A percentile compares a stretch with the other conserved stretches of the same genome.
These are phyloP conservation scores for Geophilus truncorum DNA, from an alignment of 2,888 invertebrate genomes.

Conservation along the genomic window DNA sequence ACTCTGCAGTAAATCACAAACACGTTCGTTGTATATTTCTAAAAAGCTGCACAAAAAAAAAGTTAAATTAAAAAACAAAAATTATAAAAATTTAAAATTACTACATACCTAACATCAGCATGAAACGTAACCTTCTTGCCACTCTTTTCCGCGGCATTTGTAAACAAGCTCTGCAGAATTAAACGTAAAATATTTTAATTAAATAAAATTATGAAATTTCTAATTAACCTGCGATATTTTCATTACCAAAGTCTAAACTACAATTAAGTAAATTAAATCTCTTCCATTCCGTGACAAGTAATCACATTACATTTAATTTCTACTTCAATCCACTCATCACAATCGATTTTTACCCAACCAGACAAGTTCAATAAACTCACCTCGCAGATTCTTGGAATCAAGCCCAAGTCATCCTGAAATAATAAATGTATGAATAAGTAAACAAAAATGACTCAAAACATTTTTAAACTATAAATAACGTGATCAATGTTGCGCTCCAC, in stretches of 20 bases:
- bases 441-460: conserved; percentile 31
- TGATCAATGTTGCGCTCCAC: not conserved
- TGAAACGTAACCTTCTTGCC: conserved; percentile 44
- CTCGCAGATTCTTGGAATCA: conserved; percentile 51
- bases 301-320: not conserved
- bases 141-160: conserved; percentile 44
- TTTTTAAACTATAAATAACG: conserved; percentile 22
- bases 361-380: conserved; percentile 40
- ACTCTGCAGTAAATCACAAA: conserved; percentile 61
- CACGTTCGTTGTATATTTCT: conserved; percentile 60
- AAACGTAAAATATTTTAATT: not conserved
- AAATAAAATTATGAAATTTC: not conserved
- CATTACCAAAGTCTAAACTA: not conserved
- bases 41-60: conserved; percentile 48
- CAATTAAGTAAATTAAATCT: not conserved
- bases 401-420: conserved; percentile 48
- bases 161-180: conserved; percentile 45
- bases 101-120: conserved; percentile 45
- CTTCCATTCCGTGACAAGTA: not conserved
- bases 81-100: not conserved
- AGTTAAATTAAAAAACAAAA: not conserved
- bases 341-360: not conserved
- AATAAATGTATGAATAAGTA: conserved; percentile 20
- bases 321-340: conserved; percentile 12
- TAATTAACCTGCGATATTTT: not conserved